Conservation (phyloP, 2,797 vertebrate species). For the Sparidentex hasta region DNA sequence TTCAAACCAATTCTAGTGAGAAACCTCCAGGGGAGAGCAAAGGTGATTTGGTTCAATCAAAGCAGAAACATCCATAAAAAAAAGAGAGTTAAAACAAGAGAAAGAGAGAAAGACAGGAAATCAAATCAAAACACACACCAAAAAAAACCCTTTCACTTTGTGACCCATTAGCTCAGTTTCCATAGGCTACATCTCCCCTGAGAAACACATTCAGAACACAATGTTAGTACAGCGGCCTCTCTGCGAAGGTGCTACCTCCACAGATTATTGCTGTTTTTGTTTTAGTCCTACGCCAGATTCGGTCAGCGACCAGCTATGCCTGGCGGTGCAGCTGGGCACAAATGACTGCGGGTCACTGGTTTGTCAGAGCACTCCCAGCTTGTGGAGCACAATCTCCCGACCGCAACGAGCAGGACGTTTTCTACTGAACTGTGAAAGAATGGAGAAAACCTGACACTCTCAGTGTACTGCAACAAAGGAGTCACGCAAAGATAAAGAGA, state of each 20-base stretch:
- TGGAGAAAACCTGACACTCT: constrained; percentile 64
- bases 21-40: constrained; percentile 58
- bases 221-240: constrained; percentile 48
- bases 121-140: constrained; percentile 62
- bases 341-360: constrained; percentile 55
- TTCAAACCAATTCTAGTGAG: constrained; percentile 55
- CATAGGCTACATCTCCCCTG: constrained; percentile 50
- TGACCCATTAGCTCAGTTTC: constrained; percentile 46
- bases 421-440: constrained; percentile 64
- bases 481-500: constrained; percentile 29
- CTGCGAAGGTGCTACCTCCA: constrained; percentile 36
- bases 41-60: constrained; percentile 45
- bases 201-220: constrained; percentile 68
- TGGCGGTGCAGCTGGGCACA: constrained; percentile 56
- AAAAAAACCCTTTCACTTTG: constrained; percentile 1
- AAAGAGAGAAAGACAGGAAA: constrained; percentile 58
- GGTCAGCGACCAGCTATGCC: constrained; percentile 58
- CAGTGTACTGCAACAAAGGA: constrained; percentile 65
- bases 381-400: constrained; percentile 47
- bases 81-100: constrained; percentile 56
- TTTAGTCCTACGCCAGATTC: constrained; percentile 40
- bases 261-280: constrained; percentile 17
- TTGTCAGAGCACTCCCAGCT: constrained; percentile 54
- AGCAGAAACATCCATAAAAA: constrained; percentile 55
- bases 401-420: constrained; percentile 50